Conservation (phyloP, 2,888 invertebrate species). For the Chymomyza procnemis region DNA sequence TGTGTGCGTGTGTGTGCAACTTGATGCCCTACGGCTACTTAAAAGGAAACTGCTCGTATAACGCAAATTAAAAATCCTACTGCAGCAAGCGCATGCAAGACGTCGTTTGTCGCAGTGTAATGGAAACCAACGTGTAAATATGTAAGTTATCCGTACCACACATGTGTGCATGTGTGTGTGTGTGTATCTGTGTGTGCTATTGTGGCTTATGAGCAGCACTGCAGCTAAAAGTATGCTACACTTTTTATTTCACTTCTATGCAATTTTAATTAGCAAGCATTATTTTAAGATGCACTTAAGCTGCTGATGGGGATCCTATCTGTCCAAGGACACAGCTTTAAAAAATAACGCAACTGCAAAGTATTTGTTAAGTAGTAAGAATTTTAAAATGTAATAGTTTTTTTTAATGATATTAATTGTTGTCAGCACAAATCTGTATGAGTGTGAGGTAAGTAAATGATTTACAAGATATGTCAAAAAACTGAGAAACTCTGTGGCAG, state of each 20-base stretch:
- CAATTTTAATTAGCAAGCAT: conserved; percentile 55
- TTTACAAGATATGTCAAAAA: too few species aligned
- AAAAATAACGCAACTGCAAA: too few species aligned
- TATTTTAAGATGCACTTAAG: not conserved
- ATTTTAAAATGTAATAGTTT: too few species aligned
- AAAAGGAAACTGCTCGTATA: conserved; percentile 73
- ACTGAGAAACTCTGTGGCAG: too few species aligned
- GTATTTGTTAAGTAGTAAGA: too few species aligned
- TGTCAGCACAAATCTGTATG: too few species aligned
- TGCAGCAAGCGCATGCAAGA: conserved; percentile 52
- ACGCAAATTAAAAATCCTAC: conserved; percentile 71
- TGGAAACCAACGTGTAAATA: conserved; percentile 60
- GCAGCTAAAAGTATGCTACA: conserved; percentile 50
- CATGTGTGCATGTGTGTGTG: not conserved
- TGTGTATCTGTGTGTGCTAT: conserved; percentile 5
- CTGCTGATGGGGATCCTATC: not conserved
- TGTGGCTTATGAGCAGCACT: conserved; percentile 1
- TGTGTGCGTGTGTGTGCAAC: conserved; percentile 38
- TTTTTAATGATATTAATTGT: too few species aligned
- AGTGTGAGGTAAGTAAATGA: too few species aligned
- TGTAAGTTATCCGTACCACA: conserved; percentile 14
- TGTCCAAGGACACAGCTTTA: too few species aligned
- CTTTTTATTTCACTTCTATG: conserved; percentile 24
- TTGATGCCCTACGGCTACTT: conserved; percentile 44
- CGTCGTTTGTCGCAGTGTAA: conserved; percentile 44